Conservation (phyloP, 2,113 vertebrate species). For the Struthidea cinerea region DNA sequence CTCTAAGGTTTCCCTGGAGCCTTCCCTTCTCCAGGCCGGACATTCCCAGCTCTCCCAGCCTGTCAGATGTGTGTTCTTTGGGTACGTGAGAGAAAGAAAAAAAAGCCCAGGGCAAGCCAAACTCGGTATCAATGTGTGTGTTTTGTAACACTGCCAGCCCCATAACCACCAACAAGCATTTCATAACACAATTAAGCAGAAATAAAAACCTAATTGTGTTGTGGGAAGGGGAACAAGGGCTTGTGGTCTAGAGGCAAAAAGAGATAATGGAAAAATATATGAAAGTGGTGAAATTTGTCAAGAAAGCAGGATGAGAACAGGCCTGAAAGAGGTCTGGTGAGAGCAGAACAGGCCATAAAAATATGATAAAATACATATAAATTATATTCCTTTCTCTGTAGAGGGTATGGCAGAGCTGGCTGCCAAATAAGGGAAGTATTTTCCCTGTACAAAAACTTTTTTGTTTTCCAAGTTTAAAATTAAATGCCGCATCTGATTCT, state of each 20-base stretch:
- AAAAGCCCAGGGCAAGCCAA: background rate
- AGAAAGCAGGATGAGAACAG: background rate
- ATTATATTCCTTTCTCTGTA: background rate
- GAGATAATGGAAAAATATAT: background rate
- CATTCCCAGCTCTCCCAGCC: background rate
- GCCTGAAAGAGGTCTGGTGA: background rate
- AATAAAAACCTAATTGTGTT: background rate
- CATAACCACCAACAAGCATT: background rate
- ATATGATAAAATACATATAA: fast-evolving
- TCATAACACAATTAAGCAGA: background rate
- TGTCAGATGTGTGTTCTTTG: background rate
- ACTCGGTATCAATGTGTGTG: fast-evolving
- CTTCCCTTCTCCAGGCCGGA: background rate
- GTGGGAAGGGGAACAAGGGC: background rate
- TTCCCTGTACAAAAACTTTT: background rate
- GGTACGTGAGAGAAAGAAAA: background rate
- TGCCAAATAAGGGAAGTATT: background rate
- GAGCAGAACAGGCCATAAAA: background rate
- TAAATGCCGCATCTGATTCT: background rate
- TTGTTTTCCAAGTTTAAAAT: background rate
- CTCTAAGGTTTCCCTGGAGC: background rate
- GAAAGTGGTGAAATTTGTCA: background rate
- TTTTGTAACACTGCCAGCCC: background rate
- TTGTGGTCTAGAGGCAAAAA: background rate
- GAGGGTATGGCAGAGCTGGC: background rate